These are phyloP conservation scores for Corythaixoides concolor DNA, from an alignment of 2,113 vertebrate species.

Conservation along the genomic window DNA sequence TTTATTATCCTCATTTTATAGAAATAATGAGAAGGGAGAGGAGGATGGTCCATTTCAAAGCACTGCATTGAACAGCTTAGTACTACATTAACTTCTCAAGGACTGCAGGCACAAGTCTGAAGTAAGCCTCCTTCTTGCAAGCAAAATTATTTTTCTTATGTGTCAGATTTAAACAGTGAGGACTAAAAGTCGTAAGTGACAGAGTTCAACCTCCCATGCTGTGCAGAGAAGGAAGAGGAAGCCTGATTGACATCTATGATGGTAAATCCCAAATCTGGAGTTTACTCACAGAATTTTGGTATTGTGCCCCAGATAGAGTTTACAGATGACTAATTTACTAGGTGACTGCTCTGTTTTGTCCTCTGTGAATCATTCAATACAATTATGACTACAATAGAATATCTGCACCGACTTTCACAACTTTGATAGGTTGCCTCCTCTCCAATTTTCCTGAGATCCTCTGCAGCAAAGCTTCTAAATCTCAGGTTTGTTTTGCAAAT, in stretches of 20 bases:
- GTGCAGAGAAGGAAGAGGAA: not conserved
- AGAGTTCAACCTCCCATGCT: not conserved
- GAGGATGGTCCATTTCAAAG: not conserved
- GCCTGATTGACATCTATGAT: not conserved
- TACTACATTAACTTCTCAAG: not conserved
- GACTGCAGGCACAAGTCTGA: not conserved
- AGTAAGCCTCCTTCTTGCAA: not conserved
- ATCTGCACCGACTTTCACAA: not conserved
- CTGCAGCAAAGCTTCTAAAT: not conserved
- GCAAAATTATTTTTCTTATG: not conserved
- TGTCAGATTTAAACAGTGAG: not conserved
- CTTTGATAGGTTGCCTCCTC: not conserved
- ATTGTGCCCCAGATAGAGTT: not conserved
- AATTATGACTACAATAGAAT: not conserved
- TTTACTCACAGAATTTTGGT: not conserved
- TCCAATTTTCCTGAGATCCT: not conserved
- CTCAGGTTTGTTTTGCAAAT: not conserved
- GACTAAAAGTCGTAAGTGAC: not conserved
- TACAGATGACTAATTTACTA: not conserved
- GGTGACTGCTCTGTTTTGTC: not conserved
- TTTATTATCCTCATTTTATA: not conserved
- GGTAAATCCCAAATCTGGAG: not conserved
- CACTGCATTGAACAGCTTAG: not conserved
- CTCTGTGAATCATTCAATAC: not conserved
- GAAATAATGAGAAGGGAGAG: not conserved